Conservation (phyloP, 2,888 invertebrate genomes). For the Pollenia amentaria region DNA sequence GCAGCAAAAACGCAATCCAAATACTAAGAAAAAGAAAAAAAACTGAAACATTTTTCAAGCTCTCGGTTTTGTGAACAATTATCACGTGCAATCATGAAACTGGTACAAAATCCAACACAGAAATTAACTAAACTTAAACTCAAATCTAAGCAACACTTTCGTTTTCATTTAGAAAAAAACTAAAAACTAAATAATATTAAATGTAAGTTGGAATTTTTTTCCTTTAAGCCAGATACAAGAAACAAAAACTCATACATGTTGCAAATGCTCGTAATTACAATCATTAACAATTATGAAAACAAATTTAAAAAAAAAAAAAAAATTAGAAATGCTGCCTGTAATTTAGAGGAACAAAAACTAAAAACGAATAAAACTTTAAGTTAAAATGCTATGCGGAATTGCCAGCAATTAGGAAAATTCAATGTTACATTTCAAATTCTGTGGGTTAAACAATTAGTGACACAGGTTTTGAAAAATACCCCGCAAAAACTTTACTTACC, state of each 20-base stretch:
- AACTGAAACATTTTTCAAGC: slow-evolving; percentile 42
- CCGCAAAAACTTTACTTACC: too few relatives aligned
- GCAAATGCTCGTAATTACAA: slow-evolving; percentile 61
- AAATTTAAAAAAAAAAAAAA: neutral
- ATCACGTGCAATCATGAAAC: slow-evolving; percentile 78
- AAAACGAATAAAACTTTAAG: neutral
- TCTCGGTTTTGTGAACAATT: slow-evolving; percentile 71
- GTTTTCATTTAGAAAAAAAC: slow-evolving; percentile 74
- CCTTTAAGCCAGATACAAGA: slow-evolving; percentile 51
- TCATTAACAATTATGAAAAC: slow-evolving; percentile 60
- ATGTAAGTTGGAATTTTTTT: slow-evolving; percentile 32
- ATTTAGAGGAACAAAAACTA: slow-evolving; percentile 1
- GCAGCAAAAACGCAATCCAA: slow-evolving; percentile 66
- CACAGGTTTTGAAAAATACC: too few relatives aligned
- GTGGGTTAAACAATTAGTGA: neutral
- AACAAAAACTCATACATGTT: slow-evolving; percentile 57
- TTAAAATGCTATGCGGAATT: slow-evolving; percentile 16
- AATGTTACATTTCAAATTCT: neutral
- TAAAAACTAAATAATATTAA: slow-evolving; percentile 4
- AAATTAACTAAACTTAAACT: slow-evolving; percentile 58
- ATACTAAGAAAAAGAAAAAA: slow-evolving; percentile 56
- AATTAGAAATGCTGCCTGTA: slow-evolving; percentile 16
- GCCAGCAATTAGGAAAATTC: neutral
- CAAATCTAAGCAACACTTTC: slow-evolving; percentile 72
- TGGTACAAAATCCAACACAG: slow-evolving; percentile 77